These are phyloP conservation scores for Drosophila putrida DNA, from an alignment of 2,888 invertebrate genomes.

Conservation along the genomic window DNA sequence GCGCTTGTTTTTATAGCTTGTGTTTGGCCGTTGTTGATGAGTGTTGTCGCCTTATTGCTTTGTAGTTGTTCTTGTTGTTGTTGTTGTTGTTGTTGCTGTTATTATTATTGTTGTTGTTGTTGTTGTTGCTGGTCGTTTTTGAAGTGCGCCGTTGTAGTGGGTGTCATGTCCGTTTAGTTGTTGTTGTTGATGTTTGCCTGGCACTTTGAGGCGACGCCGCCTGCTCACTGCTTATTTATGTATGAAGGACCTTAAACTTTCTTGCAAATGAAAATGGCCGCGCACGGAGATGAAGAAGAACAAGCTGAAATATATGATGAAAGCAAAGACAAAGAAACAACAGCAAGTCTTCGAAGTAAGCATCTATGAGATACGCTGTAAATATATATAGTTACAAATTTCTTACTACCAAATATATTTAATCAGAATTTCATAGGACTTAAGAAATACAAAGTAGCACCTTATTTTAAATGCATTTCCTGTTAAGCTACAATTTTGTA, in stretches of 20 bases:
- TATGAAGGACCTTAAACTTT: slow-evolving; percentile 82
- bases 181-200: slow-evolving; percentile 52
- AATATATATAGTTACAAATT: not conserved
- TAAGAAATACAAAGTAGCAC: too few species aligned
- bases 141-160: slow-evolving; percentile 73
- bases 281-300: slow-evolving; percentile 32
- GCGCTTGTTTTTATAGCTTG: slow-evolving; percentile 80
- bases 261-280: slow-evolving; percentile 74
- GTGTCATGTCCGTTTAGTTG: slow-evolving; percentile 78
- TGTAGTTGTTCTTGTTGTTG: slow-evolving; percentile 57
- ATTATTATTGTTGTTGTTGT: slow-evolving; percentile 57
- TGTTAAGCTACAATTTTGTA: too few species aligned
- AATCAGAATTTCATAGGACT: too few species aligned
- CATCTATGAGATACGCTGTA: slow-evolving; percentile 15
- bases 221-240: slow-evolving; percentile 78
- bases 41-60: slow-evolving; percentile 59
- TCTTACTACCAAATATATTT: too few species aligned
- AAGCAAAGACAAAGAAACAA: slow-evolving; percentile 18
- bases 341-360: slow-evolving; percentile 1
- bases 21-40: slow-evolving; percentile 78
- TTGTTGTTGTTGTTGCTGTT: slow-evolving; percentile 55
- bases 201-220: slow-evolving; percentile 73
- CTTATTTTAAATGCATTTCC: too few species aligned
- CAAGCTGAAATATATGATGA: slow-evolving; percentile 23
- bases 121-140: slow-evolving; percentile 61